Evolutionary conservation across 2,888 invertebrate species (phyloP), one percentile per base, ranked within the genome.

Genomic region (Brenthis hecate): DNA sequence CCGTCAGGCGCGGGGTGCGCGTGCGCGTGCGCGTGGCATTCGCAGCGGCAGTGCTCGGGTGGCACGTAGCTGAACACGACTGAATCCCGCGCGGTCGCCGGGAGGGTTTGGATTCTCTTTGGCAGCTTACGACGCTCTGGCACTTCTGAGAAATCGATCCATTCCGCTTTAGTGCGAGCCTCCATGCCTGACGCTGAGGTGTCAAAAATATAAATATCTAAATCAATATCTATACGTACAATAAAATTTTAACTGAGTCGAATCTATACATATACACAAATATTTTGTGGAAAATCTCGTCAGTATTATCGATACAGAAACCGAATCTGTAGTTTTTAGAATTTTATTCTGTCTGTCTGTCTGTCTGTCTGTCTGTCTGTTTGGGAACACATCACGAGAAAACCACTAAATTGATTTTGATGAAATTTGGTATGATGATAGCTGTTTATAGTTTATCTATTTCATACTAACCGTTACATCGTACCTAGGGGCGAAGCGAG

Each of bases 91-190:
- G 68, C 71, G 54, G 85, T 84, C 73, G 94, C 93, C 28, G 97
- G 97, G 78, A 97, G 94, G 23, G 96, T 96, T 81, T 97, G 97
- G 77, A 97, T 97, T 74, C 96, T 94, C 85, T 96, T 96, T 23
- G 97, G 96, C 72, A 96, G 95, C 86, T 96, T 96, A 66, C 96
- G 93, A 75, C 95, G 94, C 86, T 97, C 97, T 0, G 97, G 97
- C 69, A 97, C 96, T 80, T 97, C 97, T 82, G 96, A 96, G 82
- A 97, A 97, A 85, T 97, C 96, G 72, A 97, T 96, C 97, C 97
- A 97, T 76, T 96, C 96, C 13, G 83, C 66, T 74, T 88, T 89
- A 51, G 80, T 73, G 19, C 85, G 83, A 14, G 77, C 70, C 71
- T 86, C 88, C 51, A 75, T 74, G 43, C 69, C 85, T 73, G 86